Percentiles rank a stretch among this genome's conserved stretches.
phyloP scores from a whole-genome alignment of 1,140 invertebrate genomes.

The Drosophila murphyi region DNA sequence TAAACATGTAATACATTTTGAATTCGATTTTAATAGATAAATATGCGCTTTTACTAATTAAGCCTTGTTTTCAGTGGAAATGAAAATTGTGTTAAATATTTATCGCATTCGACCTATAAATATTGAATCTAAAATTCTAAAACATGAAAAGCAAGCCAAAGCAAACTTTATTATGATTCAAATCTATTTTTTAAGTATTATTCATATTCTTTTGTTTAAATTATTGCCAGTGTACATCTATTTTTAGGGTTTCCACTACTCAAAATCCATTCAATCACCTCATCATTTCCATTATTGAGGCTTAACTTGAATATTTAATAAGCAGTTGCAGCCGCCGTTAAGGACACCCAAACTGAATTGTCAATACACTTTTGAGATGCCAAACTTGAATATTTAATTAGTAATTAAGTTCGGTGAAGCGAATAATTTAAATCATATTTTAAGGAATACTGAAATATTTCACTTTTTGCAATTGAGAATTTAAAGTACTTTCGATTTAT shows the following conservation, averaged over 20 bases:
- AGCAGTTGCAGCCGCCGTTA: constrained; percentile 6
- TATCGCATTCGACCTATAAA: too few relatives aligned
- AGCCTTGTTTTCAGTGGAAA: neutral
- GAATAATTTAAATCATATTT: constrained; percentile 2
- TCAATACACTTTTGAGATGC: constrained; percentile 5
- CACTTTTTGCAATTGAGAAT: too few relatives aligned
- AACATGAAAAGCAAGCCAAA: too few relatives aligned
- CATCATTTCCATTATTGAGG: too few relatives aligned
- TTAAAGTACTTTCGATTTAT: constrained; percentile 22
- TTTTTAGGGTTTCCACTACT: too few relatives aligned
- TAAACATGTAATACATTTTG: neutral
- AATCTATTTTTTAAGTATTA: too few relatives aligned
- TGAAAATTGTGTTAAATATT: too few relatives aligned
- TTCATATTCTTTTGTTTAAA: too few relatives aligned
- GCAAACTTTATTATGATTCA: too few relatives aligned
- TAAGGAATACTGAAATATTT: neutral
- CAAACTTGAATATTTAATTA: constrained; percentile 1
- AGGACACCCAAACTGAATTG: neutral
- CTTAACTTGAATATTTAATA: constrained; percentile 14
- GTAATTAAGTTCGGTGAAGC: too few relatives aligned
- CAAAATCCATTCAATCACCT: too few relatives aligned
- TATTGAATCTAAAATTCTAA: neutral
- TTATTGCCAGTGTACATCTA: too few relatives aligned
- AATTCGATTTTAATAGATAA: neutral
- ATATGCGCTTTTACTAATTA: neutral